Evolutionary conservation across 1,140 invertebrate species (phyloP).

Genomic region (Cheumatopsyche charites): DNA sequence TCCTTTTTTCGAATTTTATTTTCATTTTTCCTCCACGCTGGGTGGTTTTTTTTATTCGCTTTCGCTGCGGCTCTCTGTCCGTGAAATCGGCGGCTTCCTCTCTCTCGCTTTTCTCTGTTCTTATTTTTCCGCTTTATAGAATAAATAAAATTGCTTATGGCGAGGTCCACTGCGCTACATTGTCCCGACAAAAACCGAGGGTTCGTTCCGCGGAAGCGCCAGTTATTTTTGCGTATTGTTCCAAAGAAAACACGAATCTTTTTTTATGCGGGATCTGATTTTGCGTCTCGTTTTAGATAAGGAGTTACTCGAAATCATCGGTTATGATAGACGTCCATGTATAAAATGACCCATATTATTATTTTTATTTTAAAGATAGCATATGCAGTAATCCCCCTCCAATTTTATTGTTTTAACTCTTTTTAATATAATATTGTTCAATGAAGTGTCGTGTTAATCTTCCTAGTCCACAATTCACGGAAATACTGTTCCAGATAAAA

Average conservation of each 20-base stretch:
- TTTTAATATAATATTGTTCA: too few species aligned
- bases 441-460: too few species aligned
- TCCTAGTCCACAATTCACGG: too few species aligned
- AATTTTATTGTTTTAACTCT: too few species aligned
- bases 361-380: too few species aligned
- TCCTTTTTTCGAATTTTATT: too few species aligned
- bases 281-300: not conserved
- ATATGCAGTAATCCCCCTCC: too few species aligned
- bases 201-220: not conserved
- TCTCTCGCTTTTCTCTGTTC: slow-evolving; percentile 8
- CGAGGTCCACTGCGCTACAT: slow-evolving; percentile 16
- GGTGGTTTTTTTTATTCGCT: not conserved
- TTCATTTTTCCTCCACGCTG: not conserved
- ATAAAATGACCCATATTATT: too few species aligned
- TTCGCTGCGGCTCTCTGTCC: not conserved
- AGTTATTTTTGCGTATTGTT: slow-evolving; percentile 29
- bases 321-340: too few species aligned
- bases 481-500: too few species aligned
- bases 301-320: too few species aligned
- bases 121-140: slow-evolving; percentile 33
- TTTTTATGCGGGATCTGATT: slow-evolving; percentile 20
- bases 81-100: too few species aligned
- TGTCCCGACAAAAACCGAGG: slow-evolving; percentile 17
- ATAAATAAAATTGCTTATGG: slow-evolving; percentile 30
- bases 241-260: not conserved